Evolutionary conservation across 2,113 vertebrate species (phyloP), one percentile per base, ranked within the genome.

Genomic region (Leucopternis melanops): DNA sequence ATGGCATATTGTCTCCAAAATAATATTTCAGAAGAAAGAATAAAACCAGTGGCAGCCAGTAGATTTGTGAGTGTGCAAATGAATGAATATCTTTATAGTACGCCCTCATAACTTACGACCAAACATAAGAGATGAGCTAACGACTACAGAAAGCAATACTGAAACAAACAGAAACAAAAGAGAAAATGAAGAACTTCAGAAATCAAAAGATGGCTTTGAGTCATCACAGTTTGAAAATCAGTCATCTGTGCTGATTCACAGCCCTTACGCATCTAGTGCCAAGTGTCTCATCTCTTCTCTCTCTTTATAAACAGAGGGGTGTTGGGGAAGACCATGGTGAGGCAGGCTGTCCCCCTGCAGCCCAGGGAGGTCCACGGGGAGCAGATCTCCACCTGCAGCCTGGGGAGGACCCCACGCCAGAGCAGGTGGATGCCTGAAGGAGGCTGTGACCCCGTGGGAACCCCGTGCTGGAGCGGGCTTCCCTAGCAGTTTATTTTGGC

Each of bases 401-500:
- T n/a, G n/a, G n/a, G n/a, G n/a, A n/a, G n/a, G n/a, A n/a, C n/a
- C n/a, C n/a, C n/a, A n/a, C n/a, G n/a, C n/a, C n/a, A n/a, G n/a
- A n/a, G n/a, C n/a, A n/a, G n/a, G n/a, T n/a, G n/a, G n/a, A n/a
- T n/a, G n/a, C n/a, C n/a, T n/a, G n/a, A n/a, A n/a, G n/a, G n/a
- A n/a, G n/a, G n/a, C n/a, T n/a, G n/a, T n/a, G n/a, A n/a, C n/a
- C n/a, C n/a, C n/a, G n/a, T n/a, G n/a, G n/a, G n/a, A n/a, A n/a
- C n/a, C n/a, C n/a, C n/a, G n/a, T n/a, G n/a, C n/a, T n/a, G n/a
- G n/a, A n/a, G n/a, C n/a, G n/a, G n/a, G n/a, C n/a, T n/a, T n/a
- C n/a, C n/a, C 81, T 77, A 44, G 58, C 58, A 62, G 86, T 91
- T 97, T 96, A 82, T 94, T 97, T 93, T 95, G 91, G 57, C 84